Evolutionary conservation across 2,113 vertebrate genomes (phyloP), one percentile per base, ranked within the genome.

Genomic region (Chloropsis hardwickii): DNA sequence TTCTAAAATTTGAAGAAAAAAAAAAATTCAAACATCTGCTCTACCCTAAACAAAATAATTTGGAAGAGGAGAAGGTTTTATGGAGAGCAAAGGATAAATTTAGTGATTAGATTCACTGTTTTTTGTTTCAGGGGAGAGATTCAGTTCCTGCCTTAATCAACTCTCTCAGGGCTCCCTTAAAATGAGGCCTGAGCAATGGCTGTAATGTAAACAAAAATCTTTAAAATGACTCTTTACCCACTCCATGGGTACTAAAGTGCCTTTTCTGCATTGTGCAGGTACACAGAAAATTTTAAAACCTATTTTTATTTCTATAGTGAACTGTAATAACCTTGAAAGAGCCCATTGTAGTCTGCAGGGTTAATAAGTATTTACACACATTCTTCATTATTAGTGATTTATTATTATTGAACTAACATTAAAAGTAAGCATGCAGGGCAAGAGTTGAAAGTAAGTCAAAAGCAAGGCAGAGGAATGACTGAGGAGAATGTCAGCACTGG

Each of bases 381-480:
- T 96, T 92, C 85, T 95, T 92, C 53, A 42, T 65, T 91, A 42
- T 90, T 92, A 85, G 82, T 86, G 95, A 96, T 97, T 96, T 96
- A 95, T 96, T 95, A 40, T 92, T 89, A 86, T 79, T 95, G 85
- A 94, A 57, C 51, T 79, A 78, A 90, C 77, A 95, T 93, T 91
- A 90, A 65, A 86, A 62, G 71, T 84, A 72, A 88, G 77, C 58
- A 40, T 28, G 39, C 42, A 72, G 67, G 73, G 57, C 93, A 95
- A 88, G 91, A 94, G 88, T 83, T 67, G 77, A 57, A 92, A 88
- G 47, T 53, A 58, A 92, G 61, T 86, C 35, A 74, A 64, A 82
- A 73, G 44, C 45, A 57, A 84, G 23, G 65, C 44, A 40, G 70
- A 88, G 60, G 64, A 88, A 60, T 47, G 88, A 84, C 64, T 47